These are phyloP conservation scores for Thamnophis sirtalis DNA, from an alignment of 2,113 vertebrate genomes.

Conservation along the genomic window DNA sequence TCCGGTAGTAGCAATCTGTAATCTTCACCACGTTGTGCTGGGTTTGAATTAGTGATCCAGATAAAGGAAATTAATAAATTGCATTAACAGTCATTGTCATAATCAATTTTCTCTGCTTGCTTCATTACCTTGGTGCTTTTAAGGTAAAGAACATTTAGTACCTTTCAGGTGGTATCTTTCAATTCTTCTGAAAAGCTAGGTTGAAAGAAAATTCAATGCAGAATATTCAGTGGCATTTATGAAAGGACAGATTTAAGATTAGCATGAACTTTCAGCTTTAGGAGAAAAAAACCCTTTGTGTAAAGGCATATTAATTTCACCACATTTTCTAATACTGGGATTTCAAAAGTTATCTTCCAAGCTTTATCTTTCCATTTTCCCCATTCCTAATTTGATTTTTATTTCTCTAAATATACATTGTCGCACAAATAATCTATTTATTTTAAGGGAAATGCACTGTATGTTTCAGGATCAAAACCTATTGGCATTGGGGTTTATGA, in stretches of 20 bases:
- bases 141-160: not conserved
- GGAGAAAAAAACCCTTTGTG: not conserved
- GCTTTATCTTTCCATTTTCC: not conserved
- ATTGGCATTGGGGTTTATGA: not conserved
- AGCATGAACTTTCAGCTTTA: not conserved
- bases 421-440: not conserved
- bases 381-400: not conserved
- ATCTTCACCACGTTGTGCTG: not conserved
- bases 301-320: not conserved
- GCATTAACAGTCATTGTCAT: not conserved
- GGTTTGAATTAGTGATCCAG: not conserved
- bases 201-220: not conserved
- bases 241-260: not conserved
- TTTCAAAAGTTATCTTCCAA: not conserved
- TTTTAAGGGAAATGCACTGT: not conserved
- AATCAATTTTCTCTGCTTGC: not conserved
- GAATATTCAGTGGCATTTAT: not conserved
- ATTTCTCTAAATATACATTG: not conserved
- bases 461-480: not conserved
- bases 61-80: conserved; percentile 5
- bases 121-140: not conserved
- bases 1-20: conserved; percentile 2
- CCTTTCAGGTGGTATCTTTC: not conserved
- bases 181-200: not conserved
- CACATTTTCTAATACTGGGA: not conserved